Evolutionary conservation across 2,888 invertebrate genomes (phyloP).

Genomic region (Philonicus albiceps): DNA sequence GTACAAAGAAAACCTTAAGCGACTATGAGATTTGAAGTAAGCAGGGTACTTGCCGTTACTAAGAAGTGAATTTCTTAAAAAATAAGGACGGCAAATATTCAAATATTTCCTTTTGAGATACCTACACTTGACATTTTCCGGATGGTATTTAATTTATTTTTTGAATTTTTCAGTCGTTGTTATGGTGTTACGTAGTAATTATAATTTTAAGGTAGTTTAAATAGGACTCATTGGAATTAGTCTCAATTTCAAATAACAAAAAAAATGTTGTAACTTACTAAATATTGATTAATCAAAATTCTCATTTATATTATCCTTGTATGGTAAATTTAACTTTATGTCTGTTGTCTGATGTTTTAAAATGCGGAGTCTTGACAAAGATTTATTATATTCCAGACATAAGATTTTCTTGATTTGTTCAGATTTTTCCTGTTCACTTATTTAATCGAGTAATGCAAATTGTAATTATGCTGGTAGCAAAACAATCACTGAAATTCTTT

Average conservation of each 20-base stretch:
- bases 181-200: not conserved
- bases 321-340: not conserved
- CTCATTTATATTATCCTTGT: too few species aligned
- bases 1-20: not conserved
- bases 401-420: not conserved
- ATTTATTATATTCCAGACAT: not conserved
- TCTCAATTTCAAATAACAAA: too few species aligned
- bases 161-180: not conserved
- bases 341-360: not conserved
- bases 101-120: not conserved
- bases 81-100: too few species aligned
- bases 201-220: not conserved
- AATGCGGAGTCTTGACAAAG: not conserved
- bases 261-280: too few species aligned
- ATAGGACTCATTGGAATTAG: too few species aligned
- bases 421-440: not conserved
- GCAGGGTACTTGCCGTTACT: not conserved
- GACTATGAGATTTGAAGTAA: not conserved
- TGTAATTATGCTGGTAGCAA: not conserved
- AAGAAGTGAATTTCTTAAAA: not conserved
- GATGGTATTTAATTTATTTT: not conserved
- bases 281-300: too few species aligned
- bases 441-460: not conserved
- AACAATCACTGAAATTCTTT: not conserved
- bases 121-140: not conserved